phyloP scores from a whole-genome alignment of 2,797 vertebrate genomes.

The Enteromius afrohamiltoni region DNA sequence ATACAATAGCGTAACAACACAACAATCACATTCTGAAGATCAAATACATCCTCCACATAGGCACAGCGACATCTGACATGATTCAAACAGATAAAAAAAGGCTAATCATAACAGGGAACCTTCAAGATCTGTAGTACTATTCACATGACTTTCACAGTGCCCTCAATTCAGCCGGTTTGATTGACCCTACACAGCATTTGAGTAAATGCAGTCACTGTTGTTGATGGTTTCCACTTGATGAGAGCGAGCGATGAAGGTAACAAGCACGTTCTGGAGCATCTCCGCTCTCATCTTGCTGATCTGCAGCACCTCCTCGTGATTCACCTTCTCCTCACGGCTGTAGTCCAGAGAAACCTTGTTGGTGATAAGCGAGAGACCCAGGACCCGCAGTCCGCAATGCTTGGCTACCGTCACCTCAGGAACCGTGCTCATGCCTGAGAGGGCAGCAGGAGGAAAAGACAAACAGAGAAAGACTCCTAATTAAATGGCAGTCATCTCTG shows the following conservation, averaged over 20 bases:
- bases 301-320: slow-evolving; percentile 75
- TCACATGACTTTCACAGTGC: not conserved
- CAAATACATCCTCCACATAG: not conserved
- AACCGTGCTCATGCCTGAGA: slow-evolving; percentile 76
- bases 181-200: not conserved
- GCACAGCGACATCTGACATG: not conserved
- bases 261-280: slow-evolving; percentile 71
- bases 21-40: slow-evolving; percentile 11
- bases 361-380: slow-evolving; percentile 78
- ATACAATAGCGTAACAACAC: not conserved
- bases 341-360: slow-evolving; percentile 79
- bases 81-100: slow-evolving; percentile 9
- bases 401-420: slow-evolving; percentile 78
- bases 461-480: slow-evolving; percentile 39
- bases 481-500: slow-evolving; percentile 47
- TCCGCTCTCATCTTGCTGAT: slow-evolving; percentile 75
- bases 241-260: slow-evolving; percentile 67
- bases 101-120: not conserved
- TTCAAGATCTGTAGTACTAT: not conserved
- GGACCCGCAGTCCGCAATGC: slow-evolving; percentile 73
- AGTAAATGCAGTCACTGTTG: slow-evolving; percentile 61
- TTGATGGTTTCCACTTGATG: slow-evolving; percentile 70
- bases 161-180: not conserved
- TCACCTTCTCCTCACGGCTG: slow-evolving; percentile 74
- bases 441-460: not conserved